phyloP scores from a whole-genome alignment of 2,113 vertebrate genomes.

The Ploceus nigricollis region DNA sequence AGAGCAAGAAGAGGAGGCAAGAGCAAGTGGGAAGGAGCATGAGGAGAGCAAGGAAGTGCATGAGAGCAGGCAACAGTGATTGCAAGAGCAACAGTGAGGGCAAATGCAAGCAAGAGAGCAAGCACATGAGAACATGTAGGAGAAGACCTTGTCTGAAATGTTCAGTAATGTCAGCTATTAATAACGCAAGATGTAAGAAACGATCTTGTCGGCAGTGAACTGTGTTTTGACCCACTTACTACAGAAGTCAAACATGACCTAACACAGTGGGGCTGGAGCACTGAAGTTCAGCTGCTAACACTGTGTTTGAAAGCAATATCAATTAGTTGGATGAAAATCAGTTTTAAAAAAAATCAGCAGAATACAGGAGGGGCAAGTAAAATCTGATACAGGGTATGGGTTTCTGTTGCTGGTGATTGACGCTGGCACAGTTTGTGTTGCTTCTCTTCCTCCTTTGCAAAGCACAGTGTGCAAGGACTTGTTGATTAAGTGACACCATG shows the following conservation, averaged over 20 bases:
- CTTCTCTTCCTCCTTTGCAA: neutral
- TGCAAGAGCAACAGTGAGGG: neutral
- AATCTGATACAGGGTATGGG: neutral
- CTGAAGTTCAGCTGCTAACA: neutral
- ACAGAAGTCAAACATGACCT: neutral
- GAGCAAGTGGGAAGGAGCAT: neutral
- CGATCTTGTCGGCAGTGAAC: neutral
- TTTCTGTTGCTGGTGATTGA: neutral
- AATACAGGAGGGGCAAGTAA: neutral
- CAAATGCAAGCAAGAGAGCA: neutral
- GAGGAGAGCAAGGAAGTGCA: fast-evolving
- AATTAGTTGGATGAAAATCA: neutral
- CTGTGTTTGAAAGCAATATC: neutral
- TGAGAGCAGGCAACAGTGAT: fast-evolving
- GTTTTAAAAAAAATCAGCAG: neutral
- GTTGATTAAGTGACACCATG: neutral
- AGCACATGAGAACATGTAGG: neutral
- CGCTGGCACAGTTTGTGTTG: neutral
- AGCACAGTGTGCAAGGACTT: neutral
- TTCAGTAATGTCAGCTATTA: neutral
- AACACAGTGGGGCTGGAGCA: neutral
- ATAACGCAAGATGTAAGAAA: neutral
- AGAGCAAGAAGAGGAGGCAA: neutral
- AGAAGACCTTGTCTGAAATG: neutral
- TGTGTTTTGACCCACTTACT: neutral